Evolutionary conservation across 1,140 invertebrate species (phyloP), one percentile per base, ranked within the genome.

Genomic region (Drosophila nigrodunni): DNA sequence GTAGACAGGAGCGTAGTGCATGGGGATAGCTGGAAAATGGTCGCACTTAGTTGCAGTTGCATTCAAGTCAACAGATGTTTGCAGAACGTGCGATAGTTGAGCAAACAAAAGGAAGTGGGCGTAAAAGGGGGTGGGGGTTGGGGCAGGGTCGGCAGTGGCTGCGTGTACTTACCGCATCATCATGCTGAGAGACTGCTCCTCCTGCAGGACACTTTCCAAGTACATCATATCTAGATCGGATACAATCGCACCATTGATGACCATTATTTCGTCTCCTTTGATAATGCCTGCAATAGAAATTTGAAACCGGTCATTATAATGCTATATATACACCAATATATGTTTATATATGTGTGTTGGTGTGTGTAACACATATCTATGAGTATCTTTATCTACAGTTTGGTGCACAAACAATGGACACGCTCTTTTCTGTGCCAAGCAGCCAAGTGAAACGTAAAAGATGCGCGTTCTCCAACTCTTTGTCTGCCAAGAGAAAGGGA

Each of bases 221-320:
- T 98, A 99, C 97, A 99, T 99, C 98, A 99, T 99, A 94, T 99
- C 98, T 93, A 99, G 94, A 93, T 99, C 98, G 75, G 97, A 98
- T 47, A 99, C 98, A 90, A 99, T 97, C 73, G 98, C 97, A 74
- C 98, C 97, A 94, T 99, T 99, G 93, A 99, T 98, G 83, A 99
- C 98, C 95, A 99, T 98, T 92, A 99, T 98, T 93, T 99, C 98
- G 93, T 99, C 98, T 80, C 97, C 96, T 93, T 98, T 98, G 92
- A 98, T 98, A 90, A 99, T 96, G 89, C 98, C 98, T 98, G 94
- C 70, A 94, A 93, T 85, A 89, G 55, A 82, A 65, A 75, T 62
- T 30, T 72, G 60, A 70, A 62, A 77, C 59, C 65, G 43, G 41
- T 60, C 13, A 50, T 73, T 62, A 18, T 52, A 39, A 67, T 55